Evolutionary conservation across 2,888 invertebrate genomes (phyloP), one percentile per base, ranked within the genome.

Genomic region (Parnassius smintheus): DNA sequence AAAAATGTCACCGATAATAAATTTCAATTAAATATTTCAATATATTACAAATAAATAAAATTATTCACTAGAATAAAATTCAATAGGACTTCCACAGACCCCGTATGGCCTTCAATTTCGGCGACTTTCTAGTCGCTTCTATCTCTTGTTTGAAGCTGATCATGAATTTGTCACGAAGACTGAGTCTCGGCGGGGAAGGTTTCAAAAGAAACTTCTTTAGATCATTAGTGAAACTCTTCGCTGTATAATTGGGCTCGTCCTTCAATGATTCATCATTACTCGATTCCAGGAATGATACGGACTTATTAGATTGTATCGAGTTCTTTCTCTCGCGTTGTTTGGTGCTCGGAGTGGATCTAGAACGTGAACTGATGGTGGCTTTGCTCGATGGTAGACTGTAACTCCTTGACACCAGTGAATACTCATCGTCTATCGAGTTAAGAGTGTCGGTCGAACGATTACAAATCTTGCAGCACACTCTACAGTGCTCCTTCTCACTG

Each of bases 11-110:
- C 54, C 55, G 49, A 65, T 53, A 35, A 51, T 57, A 35, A 59
- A 56, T 53, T 62, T 62, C 44, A 60, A 61, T 58, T 55, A 60
- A 61, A 56, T 56, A n/a, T 13, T 49, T 9, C 18, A 13, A 64
- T 65, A 61, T 55, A 56, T 64, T 66, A 64, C 53, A 57, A 62
- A 59, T 66, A 62, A 59, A 51, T 61, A 53, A 54, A 52, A 13
- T 52, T 13, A 50, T 51, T 58, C 58, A 56, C 60, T 59, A 25
- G 54, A 59, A 59, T 25, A 66, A 12, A 66, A 18, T 56, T 81
- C 73, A 92, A 73, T 91, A 92, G 61, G 92, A 92, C 68, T 92
- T 92, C 92, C 92, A 92, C 61, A 92, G 76, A 53, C 92, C 92
- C 68, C 91, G 91, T 41, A 92, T 92, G 52, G 91, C 91, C 73